Conservation (phyloP, 2,888 invertebrate genomes). For the Therioaphis trifolii region DNA sequence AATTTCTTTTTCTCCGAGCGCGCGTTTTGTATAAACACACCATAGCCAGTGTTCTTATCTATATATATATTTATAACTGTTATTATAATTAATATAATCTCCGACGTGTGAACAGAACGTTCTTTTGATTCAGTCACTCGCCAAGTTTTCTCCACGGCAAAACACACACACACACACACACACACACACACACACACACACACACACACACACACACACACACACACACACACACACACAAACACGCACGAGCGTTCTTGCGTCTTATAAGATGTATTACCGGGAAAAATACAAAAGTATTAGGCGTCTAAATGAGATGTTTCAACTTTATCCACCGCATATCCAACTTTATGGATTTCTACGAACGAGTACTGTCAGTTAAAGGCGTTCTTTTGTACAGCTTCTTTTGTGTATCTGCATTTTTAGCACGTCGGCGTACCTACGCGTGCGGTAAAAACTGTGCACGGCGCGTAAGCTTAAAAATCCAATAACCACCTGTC, state of each 20-base stretch:
- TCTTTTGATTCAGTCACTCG: background rate
- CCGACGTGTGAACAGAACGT: background rate
- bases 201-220: background rate
- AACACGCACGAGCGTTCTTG: background rate
- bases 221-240: background rate
- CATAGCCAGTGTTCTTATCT: too few relatives aligned
- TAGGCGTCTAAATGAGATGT: background rate
- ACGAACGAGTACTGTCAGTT: background rate
- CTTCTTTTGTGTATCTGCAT: background rate
- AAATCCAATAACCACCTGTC: too few relatives aligned
- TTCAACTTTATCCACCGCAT: background rate
- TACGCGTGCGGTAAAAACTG: background rate
- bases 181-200: background rate
- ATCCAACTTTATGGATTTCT: too few relatives aligned
- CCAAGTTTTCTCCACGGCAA: background rate
- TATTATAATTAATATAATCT: too few relatives aligned
- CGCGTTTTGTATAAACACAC: background rate
- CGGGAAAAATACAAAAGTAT: conserved; percentile 10
- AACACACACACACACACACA: background rate
- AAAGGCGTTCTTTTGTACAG: background rate
- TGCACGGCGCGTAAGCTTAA: too few relatives aligned
- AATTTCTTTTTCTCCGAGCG: background rate
- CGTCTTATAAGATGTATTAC: background rate
- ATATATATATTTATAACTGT: too few relatives aligned
- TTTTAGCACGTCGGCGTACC: too few relatives aligned